Evolutionary conservation across 2,113 vertebrate species (phyloP), one percentile per base, ranked within the genome.

Genomic region (Hylia prasina): DNA sequence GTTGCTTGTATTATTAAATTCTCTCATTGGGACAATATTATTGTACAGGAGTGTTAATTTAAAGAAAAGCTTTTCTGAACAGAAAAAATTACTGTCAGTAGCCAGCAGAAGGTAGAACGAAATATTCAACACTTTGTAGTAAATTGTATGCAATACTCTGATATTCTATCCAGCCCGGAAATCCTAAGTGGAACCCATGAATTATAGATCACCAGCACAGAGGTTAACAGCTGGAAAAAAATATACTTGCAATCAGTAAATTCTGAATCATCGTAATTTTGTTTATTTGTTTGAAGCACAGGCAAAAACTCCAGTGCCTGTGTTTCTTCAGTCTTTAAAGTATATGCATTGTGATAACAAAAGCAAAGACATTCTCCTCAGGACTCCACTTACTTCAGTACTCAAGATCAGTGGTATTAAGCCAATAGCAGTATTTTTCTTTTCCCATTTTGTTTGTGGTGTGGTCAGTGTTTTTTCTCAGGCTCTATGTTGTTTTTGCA

Each of bases 1-100:
- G 19, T 56, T 96, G 28, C 87, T 95, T 96, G 31, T 95, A 57
- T 95, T 96, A 94, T 66, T 85, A 64, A 95, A 96, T 60, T 89
- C 68, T 95, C 71, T 97, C 92, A 78, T 86, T 83, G 95, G 47
- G 68, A n/a, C 77, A 95, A 94, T 90, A 95, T 94, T 95, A 68
- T 87, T 91, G 76, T 86, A 82, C 65, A 95, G 70, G 58, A 93
- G 17, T 92, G 81, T 92, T 94, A 87, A 92, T 77, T 90, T 94
- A 87, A 92, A 96, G 70, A 61, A 53, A 79, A 87, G 61, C 58
- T 57, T 89, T 95, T 80, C 23, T 47, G 50, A 93, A 90, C 79
- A 80, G n/a, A 76, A 56, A 87, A 78, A 31, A 53, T 66, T 56
- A 22, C 61, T 76, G 81, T 82, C 69, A 70, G 54, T 96, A 79